Percentiles rank a stretch among this genome's conserved stretches.
These are phyloP conservation scores for Dunckerocampus dactyliophorus DNA, from an alignment of 2,113 vertebrate genomes.

Conservation along the genomic window DNA sequence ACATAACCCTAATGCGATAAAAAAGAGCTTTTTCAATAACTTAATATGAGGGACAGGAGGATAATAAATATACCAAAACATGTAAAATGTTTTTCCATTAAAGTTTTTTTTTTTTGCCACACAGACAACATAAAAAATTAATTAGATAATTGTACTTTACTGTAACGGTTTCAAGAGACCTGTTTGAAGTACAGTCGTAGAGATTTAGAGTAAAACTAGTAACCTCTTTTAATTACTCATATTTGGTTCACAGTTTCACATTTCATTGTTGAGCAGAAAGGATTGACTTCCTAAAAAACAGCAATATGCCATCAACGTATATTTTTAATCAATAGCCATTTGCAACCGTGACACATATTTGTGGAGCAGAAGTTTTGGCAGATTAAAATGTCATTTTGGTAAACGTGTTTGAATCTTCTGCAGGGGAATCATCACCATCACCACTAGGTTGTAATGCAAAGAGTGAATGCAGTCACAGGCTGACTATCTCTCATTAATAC, in stretches of 20 bases:
- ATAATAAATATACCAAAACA: neutral
- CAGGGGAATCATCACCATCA: neutral
- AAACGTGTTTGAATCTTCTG: neutral
- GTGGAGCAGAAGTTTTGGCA: conserved; percentile 11
- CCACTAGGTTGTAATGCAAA: neutral
- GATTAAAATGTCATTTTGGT: neutral
- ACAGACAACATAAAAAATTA: neutral
- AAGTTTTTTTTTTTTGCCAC: neutral
- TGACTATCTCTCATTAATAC: conserved; percentile 11
- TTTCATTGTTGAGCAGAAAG: conserved; percentile 1
- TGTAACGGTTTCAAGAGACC: too few relatives aligned
- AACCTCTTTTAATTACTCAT: neutral
- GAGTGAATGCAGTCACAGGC: conserved; percentile 13
- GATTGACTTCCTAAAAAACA: conserved; percentile 30
- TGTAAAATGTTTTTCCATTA: neutral
- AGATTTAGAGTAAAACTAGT: neutral
- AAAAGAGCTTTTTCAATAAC: neutral
- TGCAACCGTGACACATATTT: conserved; percentile 24
- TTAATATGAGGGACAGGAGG: too few relatives aligned
- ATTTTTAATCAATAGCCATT: conserved; percentile 14
- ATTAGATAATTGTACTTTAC: too few relatives aligned
- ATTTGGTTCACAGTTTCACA: conserved; percentile 12
- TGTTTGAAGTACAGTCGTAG: neutral
- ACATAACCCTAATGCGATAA: neutral
- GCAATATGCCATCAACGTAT: conserved; percentile 13